These are phyloP conservation scores for Heliopora coerulea DNA, from an alignment of 92 coral and sea anemone species.

Conservation along the genomic window DNA sequence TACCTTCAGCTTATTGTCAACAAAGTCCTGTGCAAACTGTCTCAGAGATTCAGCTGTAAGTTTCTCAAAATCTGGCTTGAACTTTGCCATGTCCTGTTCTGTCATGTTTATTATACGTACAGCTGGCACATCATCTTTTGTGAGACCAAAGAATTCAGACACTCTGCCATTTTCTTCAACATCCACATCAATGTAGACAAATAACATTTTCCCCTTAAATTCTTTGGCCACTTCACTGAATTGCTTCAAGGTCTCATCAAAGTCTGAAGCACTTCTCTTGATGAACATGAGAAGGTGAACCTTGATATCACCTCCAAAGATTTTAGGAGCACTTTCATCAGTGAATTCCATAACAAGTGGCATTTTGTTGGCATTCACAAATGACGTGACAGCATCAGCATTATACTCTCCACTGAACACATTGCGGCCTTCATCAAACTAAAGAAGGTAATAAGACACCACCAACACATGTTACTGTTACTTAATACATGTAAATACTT, in stretches of 20 bases:
- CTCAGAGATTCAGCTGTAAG: constrained; percentile 65
- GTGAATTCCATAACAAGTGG: constrained; percentile 98
- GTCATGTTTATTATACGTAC: constrained; percentile 95
- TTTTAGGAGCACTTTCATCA: constrained; percentile 99
- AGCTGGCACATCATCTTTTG: constrained; percentile 77
- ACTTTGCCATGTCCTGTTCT: constrained; percentile 94
- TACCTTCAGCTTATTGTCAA: constrained; percentile 91
- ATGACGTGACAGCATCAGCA: constrained; percentile 65
- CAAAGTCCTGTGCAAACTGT: constrained; percentile 70
- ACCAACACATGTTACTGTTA: neutral
- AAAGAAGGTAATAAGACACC: constrained; percentile 10
- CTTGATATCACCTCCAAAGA: constrained; percentile 95
- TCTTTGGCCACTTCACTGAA: constrained; percentile 85
- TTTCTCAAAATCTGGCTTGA: constrained; percentile 77
- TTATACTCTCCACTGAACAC: constrained; percentile 87
- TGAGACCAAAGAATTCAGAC: constrained; percentile 93
- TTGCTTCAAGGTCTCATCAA: constrained; percentile 63
- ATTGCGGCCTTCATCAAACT: constrained; percentile 96
- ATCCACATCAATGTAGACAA: constrained; percentile 83
- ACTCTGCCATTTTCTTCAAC: constrained; percentile 95
- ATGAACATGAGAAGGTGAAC: constrained; percentile 81
- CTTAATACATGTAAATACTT: too few species aligned
- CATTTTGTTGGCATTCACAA: constrained; percentile 92
- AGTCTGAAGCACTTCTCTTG: constrained; percentile 73
- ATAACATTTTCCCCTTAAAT: constrained; percentile 93